Percentiles rank a stretch among this genome's conserved stretches.
These are phyloP conservation scores for Dryococelus australis DNA, from an alignment of 2,888 invertebrate species.

Conservation along the genomic window DNA sequence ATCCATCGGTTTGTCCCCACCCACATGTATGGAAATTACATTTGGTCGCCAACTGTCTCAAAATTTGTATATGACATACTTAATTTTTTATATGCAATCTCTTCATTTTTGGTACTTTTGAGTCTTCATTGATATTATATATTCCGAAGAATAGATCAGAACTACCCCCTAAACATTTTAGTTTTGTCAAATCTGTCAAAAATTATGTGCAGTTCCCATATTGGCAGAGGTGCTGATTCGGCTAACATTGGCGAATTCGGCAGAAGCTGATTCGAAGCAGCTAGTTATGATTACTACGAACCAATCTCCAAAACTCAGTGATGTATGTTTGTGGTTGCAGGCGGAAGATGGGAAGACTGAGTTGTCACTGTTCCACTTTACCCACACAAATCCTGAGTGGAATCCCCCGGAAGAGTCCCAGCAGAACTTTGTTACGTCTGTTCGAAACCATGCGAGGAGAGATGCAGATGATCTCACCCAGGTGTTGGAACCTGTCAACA, in stretches of 20 bases:
- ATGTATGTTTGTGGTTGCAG: conserved; percentile 46
- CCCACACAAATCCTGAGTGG: conserved; percentile 95
- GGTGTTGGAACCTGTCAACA: conserved; percentile 51
- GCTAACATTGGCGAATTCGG: not conserved
- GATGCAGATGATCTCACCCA: conserved; percentile 51
- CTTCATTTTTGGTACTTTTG: no score
- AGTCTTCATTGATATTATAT: no score
- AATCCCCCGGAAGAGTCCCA: conserved; percentile 77
- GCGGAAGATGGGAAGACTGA: conserved; percentile 96
- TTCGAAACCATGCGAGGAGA: conserved; percentile 65
- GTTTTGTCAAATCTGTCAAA: no score
- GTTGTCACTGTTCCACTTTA: conserved; percentile 94
- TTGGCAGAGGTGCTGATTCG: no score
- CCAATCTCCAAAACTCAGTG: not conserved
- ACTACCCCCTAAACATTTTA: no score
- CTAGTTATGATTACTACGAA: not conserved
- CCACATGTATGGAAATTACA: no score
- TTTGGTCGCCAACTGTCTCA: no score
- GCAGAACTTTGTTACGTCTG: conserved; percentile 74
- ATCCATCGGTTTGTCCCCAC: no score
- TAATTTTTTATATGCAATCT: no score
- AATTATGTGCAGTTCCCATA: no score
- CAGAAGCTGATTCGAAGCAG: not conserved
- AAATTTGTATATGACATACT: no score
- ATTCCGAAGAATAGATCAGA: no score